Base-by-base conservation (phyloP, 2,888 invertebrate genomes). In the Frankliniella fusca region DNA sequence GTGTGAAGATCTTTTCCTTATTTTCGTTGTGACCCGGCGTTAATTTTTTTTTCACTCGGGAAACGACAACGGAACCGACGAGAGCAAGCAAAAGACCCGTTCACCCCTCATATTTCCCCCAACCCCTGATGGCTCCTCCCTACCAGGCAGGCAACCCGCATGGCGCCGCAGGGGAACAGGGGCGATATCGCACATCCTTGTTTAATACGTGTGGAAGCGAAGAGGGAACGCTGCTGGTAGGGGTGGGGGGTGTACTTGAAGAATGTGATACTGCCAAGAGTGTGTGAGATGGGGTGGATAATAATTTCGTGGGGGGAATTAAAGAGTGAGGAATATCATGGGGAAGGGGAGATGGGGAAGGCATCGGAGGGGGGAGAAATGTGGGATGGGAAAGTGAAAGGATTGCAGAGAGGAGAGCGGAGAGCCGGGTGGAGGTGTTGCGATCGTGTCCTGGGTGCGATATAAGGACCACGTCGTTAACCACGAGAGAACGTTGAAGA, bases 231-330 rank as follows among this genome's bases (percentile, higher is more conserved):
- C n/a, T 20, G 65, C 20, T 1, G 65, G n/a, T n/a, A n/a, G n/a
- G 38, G 27, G 23, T 0, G 70, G 23, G 70, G 27, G 70, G 27
- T n/a, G 27, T 5, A 20, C 70, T 23, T 70, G 70, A 70, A 70
- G 70, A 70, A 70, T 70, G 70, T 70, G 70, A 70, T 70, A 70
- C 70, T 61, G 61, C 61, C 61, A 61, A 61, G 18, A 61, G 61
- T 20, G n/a, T 61, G n/a, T 61, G 23, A 23, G 70, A 23, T 23
- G 27, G 70, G 70, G 70, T n/a, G 70, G n/a, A 11, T 23, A n/a
- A 23, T 23, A 11, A 70, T 23, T n/a, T 70, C 23, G 70, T n/a
- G 27, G 70, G 23, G 23, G 20, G 70, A 70, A 70, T 70, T 70
- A 70, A 70, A 70, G n/a, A 70, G 70, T 38, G 38, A 38, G 38